Conservation (phyloP, 1,140 invertebrate species). For the Tetramorium parvispinum region DNA sequence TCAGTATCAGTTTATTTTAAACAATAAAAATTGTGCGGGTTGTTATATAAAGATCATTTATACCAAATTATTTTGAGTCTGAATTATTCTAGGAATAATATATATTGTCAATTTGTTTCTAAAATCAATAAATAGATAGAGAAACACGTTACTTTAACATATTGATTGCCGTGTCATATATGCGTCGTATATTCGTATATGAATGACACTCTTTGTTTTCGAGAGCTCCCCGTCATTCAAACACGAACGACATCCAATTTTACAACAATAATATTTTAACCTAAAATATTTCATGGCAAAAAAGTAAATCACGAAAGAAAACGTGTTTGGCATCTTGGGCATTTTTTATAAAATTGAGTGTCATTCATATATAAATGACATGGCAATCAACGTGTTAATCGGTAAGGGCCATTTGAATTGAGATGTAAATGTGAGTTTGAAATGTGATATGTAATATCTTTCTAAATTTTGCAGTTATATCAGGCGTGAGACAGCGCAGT, state of each 20-base stretch:
- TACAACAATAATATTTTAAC: background rate
- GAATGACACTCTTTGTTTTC: background rate
- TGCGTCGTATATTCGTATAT: background rate
- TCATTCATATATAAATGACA: background rate
- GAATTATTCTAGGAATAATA: background rate
- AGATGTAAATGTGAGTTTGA: background rate
- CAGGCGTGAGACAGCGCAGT: slow-evolving; percentile 91
- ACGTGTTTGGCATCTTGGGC: background rate
- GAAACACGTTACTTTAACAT: background rate
- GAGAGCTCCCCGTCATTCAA: background rate
- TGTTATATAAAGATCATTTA: background rate
- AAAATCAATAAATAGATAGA: background rate
- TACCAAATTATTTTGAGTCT: background rate
- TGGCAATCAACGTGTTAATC: background rate
- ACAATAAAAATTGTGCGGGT: background rate
- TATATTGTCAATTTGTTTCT: background rate
- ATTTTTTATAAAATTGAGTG: background rate
- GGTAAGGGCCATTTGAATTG: background rate
- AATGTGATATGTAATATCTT: no score
- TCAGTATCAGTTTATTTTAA: background rate
- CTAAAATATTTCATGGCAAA: background rate
- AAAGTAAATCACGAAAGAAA: background rate
- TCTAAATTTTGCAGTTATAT: slow-evolving; percentile 87
- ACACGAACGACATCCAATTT: background rate
- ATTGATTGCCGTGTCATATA: background rate